These are phyloP conservation scores for Callinectes sapidus DNA, from an alignment of 2,888 invertebrate species.

Conservation along the genomic window DNA sequence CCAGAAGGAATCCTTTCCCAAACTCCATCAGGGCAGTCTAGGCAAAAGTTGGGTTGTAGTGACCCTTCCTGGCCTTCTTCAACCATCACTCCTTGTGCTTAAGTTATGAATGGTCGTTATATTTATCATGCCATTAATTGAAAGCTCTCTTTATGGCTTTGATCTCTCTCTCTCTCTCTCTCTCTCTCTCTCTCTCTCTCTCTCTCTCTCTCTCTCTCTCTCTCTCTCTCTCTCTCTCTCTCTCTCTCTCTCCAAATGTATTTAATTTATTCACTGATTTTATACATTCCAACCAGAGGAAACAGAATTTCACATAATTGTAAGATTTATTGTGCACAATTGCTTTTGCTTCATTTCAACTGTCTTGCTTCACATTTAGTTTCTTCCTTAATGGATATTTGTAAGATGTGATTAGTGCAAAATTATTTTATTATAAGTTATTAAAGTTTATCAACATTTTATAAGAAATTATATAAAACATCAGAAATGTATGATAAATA, in stretches of 20 bases:
- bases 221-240: background rate
- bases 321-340: background rate
- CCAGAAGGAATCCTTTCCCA: slow-evolving; percentile 44
- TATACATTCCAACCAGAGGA: slow-evolving; percentile 17
- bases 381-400: background rate
- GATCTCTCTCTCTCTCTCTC: background rate
- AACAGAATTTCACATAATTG: background rate
- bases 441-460: too few species aligned
- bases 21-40: slow-evolving; percentile 49
- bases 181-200: background rate
- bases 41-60: background rate
- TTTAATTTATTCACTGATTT: background rate
- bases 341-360: background rate
- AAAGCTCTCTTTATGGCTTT: background rate
- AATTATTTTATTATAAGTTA: background rate
- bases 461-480: too few species aligned
- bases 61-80: background rate
- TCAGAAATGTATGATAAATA: too few species aligned
- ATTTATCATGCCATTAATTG: background rate
- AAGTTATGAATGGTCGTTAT: background rate
- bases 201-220: background rate
- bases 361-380: background rate
- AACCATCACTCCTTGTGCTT: background rate
- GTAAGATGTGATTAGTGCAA: background rate
- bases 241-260: background rate